A percentile compares a stretch with the other conserved stretches of the same genome.
Evolutionary conservation across 2,888 invertebrate genomes (phyloP).

Genomic region (Thereva nobilitata): DNA sequence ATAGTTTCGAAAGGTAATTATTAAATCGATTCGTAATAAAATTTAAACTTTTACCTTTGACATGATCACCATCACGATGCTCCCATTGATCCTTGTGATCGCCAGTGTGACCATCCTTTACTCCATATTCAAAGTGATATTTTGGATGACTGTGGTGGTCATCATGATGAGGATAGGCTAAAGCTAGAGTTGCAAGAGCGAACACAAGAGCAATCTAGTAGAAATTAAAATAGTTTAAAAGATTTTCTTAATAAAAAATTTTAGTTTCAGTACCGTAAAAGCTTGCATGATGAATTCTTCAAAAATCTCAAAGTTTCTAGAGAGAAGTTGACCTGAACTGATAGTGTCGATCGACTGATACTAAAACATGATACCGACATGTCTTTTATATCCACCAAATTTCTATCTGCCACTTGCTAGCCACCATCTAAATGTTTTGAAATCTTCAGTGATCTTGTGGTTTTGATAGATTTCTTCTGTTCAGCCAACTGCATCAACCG

Average conservation of each 20-base stretch:
- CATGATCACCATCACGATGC: slow-evolving; percentile 57
- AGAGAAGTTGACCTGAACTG: not conserved
- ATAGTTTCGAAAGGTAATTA: not conserved
- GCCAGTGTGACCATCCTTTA: slow-evolving; percentile 53
- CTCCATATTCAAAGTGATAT: slow-evolving; percentile 53
- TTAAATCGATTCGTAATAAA: not conserved
- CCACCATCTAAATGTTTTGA: no score
- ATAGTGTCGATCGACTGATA: slow-evolving; percentile 1
- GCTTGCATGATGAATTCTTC: no score
- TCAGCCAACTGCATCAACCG: no score
- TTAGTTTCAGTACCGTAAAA: no score
- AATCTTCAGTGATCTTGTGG: no score
- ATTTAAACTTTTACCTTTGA: slow-evolving; percentile 46
- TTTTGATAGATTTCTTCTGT: no score
- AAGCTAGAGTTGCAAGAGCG: no score
- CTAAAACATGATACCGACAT: not conserved
- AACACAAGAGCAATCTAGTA: no score
- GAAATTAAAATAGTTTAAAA: no score
- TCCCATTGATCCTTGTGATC: slow-evolving; percentile 55
- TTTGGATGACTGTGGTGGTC: slow-evolving; percentile 54
- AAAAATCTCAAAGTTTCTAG: not conserved
- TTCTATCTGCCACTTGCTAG: no score
- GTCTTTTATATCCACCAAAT: no score
- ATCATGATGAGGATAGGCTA: slow-evolving; percentile 41
- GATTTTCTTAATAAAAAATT: no score